phyloP scores from a whole-genome alignment of 2,888 invertebrate species.

The Blastobasis adustella region DNA sequence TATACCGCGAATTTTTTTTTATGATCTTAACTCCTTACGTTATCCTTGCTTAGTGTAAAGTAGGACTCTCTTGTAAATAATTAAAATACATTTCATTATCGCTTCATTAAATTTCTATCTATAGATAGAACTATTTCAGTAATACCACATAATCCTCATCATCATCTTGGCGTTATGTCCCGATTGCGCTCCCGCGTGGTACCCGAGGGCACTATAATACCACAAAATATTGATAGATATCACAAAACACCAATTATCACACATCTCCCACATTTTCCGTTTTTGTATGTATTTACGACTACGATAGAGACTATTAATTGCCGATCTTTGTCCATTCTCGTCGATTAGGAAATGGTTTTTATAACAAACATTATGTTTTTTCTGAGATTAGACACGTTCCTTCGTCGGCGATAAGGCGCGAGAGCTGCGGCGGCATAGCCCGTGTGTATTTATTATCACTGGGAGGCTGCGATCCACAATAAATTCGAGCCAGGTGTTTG shows the following conservation, averaged over 20 bases:
- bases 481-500: slow-evolving; percentile 36
- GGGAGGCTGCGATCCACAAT: slow-evolving; percentile 29
- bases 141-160: too few species aligned
- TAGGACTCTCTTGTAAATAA: too few species aligned
- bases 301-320: neutral
- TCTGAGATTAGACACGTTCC: slow-evolving; percentile 14
- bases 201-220: neutral
- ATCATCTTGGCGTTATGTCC: too few species aligned
- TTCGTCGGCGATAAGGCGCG: slow-evolving; percentile 1
- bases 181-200: neutral
- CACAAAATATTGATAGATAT: neutral
- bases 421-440: slow-evolving; percentile 3
- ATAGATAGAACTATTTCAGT: too few species aligned
- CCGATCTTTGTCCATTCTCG: slow-evolving; percentile 12
- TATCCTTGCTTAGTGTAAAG: too few species aligned
- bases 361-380: slow-evolving; percentile 19
- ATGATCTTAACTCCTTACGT: too few species aligned
- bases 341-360: slow-evolving; percentile 18
- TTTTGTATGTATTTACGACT: neutral
- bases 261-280: neutral
- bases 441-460: slow-evolving; percentile 32
- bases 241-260: neutral
- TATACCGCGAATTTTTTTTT: too few species aligned
- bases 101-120: too few species aligned
- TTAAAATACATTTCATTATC: too few species aligned